Conservation (phyloP, 2,888 invertebrate species). For the Rhagonycha fulva region DNA sequence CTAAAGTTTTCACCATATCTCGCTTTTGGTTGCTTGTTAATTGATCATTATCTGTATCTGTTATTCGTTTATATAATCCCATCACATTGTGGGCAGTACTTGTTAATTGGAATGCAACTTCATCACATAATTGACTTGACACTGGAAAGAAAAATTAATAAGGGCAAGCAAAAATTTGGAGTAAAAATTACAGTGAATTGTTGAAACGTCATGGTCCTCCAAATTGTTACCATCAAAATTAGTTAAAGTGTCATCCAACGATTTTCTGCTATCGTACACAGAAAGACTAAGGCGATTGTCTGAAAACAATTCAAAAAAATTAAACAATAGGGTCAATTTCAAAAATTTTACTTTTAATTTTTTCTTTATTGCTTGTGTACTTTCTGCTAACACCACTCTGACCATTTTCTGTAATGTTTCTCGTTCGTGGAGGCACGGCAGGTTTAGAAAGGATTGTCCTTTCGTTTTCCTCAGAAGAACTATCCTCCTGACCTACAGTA, state of each 20-base stretch:
- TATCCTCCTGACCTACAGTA: conserved; percentile 76
- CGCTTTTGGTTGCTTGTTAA: conserved; percentile 48
- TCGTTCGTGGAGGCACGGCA: conserved; percentile 67
- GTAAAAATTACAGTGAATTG: conserved; percentile 56
- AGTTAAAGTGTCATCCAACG: conserved; percentile 28
- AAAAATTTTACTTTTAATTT: conserved; percentile 19
- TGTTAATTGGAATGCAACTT: conserved; percentile 65
- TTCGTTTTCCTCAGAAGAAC: conserved; percentile 73
- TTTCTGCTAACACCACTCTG: conserved; percentile 7
- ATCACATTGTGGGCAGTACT: conserved; percentile 72
- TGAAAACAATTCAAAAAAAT: not conserved
- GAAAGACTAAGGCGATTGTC: conserved; percentile 7
- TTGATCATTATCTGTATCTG: conserved; percentile 55
- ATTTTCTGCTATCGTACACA: conserved; percentile 22
- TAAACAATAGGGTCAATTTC: not conserved
- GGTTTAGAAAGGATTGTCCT: conserved; percentile 56
- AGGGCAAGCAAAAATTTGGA: conserved; percentile 6
- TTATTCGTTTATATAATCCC: conserved; percentile 69
- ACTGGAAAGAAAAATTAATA: conserved; percentile 53
- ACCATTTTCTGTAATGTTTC: conserved; percentile 23
- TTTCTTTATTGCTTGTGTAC: conserved; percentile 17
- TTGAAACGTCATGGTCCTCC: conserved; percentile 55
- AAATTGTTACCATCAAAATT: conserved; percentile 18
- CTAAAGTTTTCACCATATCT: conserved; percentile 60
- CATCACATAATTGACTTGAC: conserved; percentile 65